phyloP scores from a whole-genome alignment of 1,140 invertebrate genomes.

The Trachymyrmex septentrionalis region DNA sequence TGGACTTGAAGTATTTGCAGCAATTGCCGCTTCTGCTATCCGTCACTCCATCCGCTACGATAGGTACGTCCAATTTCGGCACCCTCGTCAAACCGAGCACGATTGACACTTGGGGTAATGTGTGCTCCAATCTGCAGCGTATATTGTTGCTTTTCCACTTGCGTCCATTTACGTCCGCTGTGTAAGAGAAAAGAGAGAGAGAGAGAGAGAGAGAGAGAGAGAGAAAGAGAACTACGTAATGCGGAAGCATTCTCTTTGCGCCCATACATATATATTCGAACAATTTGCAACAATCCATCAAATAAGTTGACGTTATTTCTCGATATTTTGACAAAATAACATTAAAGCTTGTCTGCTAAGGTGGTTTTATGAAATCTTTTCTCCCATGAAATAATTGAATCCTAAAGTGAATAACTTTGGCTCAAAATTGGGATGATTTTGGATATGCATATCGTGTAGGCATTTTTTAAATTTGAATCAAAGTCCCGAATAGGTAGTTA shows the following conservation, averaged over 20 bases:
- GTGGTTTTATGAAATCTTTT: neutral
- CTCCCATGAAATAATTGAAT: neutral
- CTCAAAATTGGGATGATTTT: too few species aligned
- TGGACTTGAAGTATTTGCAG: slow-evolving; percentile 89
- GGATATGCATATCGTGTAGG: too few species aligned
- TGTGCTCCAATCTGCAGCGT: neutral
- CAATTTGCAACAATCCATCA: neutral
- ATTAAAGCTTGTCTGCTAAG: too few species aligned
- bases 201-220: neutral
- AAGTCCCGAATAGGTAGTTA: too few species aligned
- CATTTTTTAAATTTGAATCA: too few species aligned
- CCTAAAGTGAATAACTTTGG: too few species aligned
- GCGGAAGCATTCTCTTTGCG: slow-evolving; percentile 10
- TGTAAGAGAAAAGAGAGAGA: neutral
- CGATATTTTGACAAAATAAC: too few species aligned
- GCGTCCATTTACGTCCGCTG: neutral
- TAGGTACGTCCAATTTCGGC: slow-evolving; percentile 84
- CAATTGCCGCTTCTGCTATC: slow-evolving; percentile 87
- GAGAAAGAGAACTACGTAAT: neutral
- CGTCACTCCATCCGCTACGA: slow-evolving; percentile 85
- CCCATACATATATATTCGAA: neutral
- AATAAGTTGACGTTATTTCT: too few species aligned
- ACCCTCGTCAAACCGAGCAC: neutral
- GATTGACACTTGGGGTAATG: slow-evolving; percentile 35
- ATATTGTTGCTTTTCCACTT: slow-evolving; percentile 37